Evolutionary conservation across 1,140 invertebrate genomes (phyloP).

Genomic region (Sminthurides bifidus): DNA sequence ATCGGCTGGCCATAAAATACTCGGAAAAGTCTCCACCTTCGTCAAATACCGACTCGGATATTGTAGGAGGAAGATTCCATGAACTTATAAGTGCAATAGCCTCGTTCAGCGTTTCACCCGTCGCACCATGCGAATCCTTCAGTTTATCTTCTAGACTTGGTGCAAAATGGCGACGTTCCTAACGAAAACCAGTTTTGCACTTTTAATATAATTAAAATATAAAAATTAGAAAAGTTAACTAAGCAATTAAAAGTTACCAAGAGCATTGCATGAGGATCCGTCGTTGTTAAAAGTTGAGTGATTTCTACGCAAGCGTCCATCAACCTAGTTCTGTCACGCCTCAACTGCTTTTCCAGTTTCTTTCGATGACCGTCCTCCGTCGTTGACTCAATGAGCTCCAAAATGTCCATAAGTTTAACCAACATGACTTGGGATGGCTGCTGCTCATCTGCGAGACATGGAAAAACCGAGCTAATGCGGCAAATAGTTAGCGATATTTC

Average conservation of each 20-base stretch:
- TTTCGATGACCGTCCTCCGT: slow-evolving; percentile 3
- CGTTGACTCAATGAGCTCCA: slow-evolving; percentile 22
- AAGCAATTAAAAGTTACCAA: slow-evolving; percentile 3
- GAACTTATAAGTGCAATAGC: slow-evolving; percentile 6
- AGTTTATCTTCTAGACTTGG: slow-evolving; percentile 17
- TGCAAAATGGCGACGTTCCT: slow-evolving; percentile 26
- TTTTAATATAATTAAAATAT: background rate
- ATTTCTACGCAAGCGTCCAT: slow-evolving; percentile 18
- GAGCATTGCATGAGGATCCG: slow-evolving; percentile 12
- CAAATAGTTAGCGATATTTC: too few relatives aligned
- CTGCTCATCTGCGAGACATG: slow-evolving; percentile 10
- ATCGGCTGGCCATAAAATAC: slow-evolving; percentile 25
- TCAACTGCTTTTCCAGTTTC: slow-evolving; percentile 20
- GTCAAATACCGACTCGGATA: slow-evolving; percentile 4
- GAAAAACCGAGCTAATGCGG: background rate
- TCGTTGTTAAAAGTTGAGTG: slow-evolving; percentile 13
- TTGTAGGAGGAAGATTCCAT: too few relatives aligned
- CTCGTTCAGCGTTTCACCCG: background rate
- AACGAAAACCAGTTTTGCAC: background rate
- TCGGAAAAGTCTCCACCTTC: slow-evolving; percentile 9
- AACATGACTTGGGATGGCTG: slow-evolving; percentile 7
- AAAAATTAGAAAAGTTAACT: background rate
- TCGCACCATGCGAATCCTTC: slow-evolving; percentile 14
- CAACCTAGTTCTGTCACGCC: background rate
- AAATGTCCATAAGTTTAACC: slow-evolving; percentile 28